These are phyloP conservation scores for Metridium senile DNA, from an alignment of 92 coral and sea anemone species.

Conservation along the genomic window DNA sequence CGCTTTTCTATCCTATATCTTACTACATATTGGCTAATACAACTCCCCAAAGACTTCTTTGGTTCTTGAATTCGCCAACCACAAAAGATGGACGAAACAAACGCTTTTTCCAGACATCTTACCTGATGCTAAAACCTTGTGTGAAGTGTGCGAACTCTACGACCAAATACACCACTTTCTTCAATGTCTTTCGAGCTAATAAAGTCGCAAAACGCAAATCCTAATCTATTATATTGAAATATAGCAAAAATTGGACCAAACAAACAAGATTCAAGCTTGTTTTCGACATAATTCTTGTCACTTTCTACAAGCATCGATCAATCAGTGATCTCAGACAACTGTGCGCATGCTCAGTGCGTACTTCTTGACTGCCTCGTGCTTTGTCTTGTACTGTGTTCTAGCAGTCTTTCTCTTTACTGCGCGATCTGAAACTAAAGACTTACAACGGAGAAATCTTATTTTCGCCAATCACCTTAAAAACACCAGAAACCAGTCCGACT, in stretches of 20 bases:
- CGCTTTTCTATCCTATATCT: no score
- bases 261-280: background rate
- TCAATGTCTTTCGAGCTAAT: background rate
- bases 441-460: constrained; percentile 39
- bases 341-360: constrained; percentile 76
- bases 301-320: constrained; percentile 10
- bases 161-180: background rate
- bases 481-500: constrained; percentile 58
- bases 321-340: constrained; percentile 7
- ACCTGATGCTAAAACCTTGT: no score
- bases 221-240: background rate
- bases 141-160: no score
- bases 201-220: background rate
- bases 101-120: background rate
- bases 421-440: constrained; percentile 44
- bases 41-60: no score
- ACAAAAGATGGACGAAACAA: background rate
- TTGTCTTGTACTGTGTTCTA: constrained; percentile 34
- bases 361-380: constrained; percentile 89
- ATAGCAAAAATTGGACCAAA: background rate
- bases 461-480: constrained; percentile 59
- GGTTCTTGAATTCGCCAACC: background rate
- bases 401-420: constrained; percentile 42
- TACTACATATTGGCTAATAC: no score
- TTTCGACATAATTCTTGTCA: constrained; percentile 16